Evolutionary conservation across 2,888 invertebrate genomes (phyloP).

Genomic region (Altica lythri): DNA sequence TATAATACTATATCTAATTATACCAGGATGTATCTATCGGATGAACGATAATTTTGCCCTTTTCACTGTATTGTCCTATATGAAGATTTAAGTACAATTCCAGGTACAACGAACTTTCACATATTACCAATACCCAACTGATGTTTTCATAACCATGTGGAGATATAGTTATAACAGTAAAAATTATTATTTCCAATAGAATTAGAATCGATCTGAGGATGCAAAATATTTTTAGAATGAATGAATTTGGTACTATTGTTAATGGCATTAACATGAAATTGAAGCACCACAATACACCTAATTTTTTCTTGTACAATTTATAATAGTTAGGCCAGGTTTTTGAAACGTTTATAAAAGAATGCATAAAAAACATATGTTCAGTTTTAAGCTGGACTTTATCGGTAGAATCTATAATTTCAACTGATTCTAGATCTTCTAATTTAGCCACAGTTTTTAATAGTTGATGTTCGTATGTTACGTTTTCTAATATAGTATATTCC

Average conservation of each 20-base stretch:
- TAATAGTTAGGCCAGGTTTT: conserved; percentile 25
- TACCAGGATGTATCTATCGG: conserved; percentile 32
- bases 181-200: conserved; percentile 6
- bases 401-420: background rate
- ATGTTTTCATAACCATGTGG: conserved; percentile 19
- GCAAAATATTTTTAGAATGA: conserved; percentile 44
- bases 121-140: conserved; percentile 26
- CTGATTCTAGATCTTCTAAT: background rate
- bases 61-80: conserved; percentile 26
- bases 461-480: conserved; percentile 2
- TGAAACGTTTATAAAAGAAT: conserved; percentile 19
- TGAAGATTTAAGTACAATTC: conserved; percentile 34
- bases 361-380: conserved; percentile 9
- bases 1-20: background rate
- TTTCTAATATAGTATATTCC: conserved; percentile 20
- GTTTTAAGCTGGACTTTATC: background rate
- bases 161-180: conserved; percentile 16
- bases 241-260: conserved; percentile 45
- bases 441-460: conserved; percentile 7
- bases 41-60: conserved; percentile 27
- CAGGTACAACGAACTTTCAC: conserved; percentile 28
- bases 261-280: conserved; percentile 45
- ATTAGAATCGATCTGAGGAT: conserved; percentile 26
- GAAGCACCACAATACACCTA: conserved; percentile 41
- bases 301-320: conserved; percentile 24